These are phyloP conservation scores for Abrostola triplasia DNA, from an alignment of 2,888 invertebrate species.

Conservation along the genomic window DNA sequence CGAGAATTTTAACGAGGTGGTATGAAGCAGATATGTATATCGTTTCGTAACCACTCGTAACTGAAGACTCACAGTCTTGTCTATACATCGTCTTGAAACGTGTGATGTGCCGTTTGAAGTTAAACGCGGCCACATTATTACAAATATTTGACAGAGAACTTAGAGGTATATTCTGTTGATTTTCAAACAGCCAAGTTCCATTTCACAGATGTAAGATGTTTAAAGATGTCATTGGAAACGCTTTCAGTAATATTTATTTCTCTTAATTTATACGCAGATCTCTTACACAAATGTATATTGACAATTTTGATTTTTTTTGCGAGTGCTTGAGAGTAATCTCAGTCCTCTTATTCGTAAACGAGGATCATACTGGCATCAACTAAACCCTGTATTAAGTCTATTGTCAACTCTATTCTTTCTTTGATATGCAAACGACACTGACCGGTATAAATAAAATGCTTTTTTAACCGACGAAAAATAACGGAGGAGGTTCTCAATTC, in stretches of 20 bases:
- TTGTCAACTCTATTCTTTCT: no score
- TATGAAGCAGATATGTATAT: slow-evolving; percentile 32
- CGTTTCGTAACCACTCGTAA: slow-evolving; percentile 36
- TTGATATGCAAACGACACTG: no score
- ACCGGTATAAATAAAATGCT: no score
- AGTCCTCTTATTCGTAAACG: no score
- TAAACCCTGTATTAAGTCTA: no score
- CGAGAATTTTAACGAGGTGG: slow-evolving; percentile 42
- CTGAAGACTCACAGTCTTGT: slow-evolving; percentile 25
- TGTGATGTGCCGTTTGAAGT: slow-evolving; percentile 39
- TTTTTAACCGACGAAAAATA: no score
- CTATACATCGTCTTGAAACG: slow-evolving; percentile 32
- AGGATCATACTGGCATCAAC: no score
- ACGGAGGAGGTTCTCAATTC: no score
- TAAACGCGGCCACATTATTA: slow-evolving; percentile 41
- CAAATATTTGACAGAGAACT: slow-evolving; percentile 25
- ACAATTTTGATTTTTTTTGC: neutral
- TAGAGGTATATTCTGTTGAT: slow-evolving; percentile 15
- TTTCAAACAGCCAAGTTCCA: slow-evolving; percentile 10
- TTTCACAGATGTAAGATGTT: slow-evolving; percentile 7
- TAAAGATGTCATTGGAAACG: slow-evolving; percentile 1
- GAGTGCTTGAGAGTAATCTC: no score
- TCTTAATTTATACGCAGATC: neutral
- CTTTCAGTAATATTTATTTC: neutral
- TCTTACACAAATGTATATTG: neutral